Base-by-base conservation (phyloP, 2,113 vertebrate genomes). In the Hyla sarda region DNA sequence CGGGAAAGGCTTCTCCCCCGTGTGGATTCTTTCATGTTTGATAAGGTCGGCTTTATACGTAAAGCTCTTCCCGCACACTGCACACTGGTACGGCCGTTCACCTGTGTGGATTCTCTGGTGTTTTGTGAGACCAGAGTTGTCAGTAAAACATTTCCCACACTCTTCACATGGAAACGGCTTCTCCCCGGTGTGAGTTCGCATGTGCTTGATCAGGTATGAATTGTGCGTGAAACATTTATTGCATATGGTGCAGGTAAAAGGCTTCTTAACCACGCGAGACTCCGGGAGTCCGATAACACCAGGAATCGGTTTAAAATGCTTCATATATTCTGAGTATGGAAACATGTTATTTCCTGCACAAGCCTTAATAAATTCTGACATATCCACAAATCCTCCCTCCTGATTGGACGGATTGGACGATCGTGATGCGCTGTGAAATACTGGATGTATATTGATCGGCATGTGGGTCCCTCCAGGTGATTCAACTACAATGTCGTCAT, bases 231-330 rank as follows among this genome's bases (percentile, higher is more conserved):
- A 82, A 48, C 34, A 25, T 13, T 82, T 82, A 13, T 41, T 13
- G 21, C 58, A 82, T 23, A 30, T 19, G 0, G 69, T 37, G 17
- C 69, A 81, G 3, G 11, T 13, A 17, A 62, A 65, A 0, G 56
- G 56, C 7, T 65, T n/a, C 62, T 32, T 67, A 4, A 21, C 25
- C 13, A 41, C 32, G 17, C 45, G 56, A 37, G 34, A 10, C 5
- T 45, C 45, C 54, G 45, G 56, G 11, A 62, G 78, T 12, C 17
- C 60, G 16, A 81, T 13, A 65, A 81, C 34, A 47, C n/a, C 62
- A 21, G 76, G 28, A 8, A n/a, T 79, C 23, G 25, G 50, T n/a
- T 28, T 72, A 34, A 83, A 83, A 71, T 32, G 32, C 28, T 67
- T 67, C 16, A 67, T 32, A 67, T 67, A 67, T 30, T 67, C 62